Percentiles rank a stretch among this genome's conserved stretches.
These are phyloP conservation scores for Zonitis immaculata DNA, from an alignment of 2,888 invertebrate genomes.

Conservation along the genomic window DNA sequence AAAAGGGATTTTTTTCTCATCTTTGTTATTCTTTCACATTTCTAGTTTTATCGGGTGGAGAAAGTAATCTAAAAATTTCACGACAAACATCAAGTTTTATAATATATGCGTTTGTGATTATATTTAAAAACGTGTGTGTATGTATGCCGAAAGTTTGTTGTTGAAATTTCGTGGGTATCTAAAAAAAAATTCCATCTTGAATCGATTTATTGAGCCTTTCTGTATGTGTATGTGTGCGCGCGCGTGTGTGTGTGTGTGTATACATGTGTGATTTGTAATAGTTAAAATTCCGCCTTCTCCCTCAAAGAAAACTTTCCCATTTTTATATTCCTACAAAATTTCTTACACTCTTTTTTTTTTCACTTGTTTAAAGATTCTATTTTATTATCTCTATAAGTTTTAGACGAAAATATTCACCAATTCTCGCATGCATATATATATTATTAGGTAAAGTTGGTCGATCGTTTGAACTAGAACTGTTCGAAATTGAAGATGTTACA, in stretches of 20 bases:
- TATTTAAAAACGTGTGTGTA: too few relatives aligned
- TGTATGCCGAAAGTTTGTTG: neutral
- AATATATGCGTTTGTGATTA: neutral
- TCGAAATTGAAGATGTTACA: neutral
- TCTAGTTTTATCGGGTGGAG: too few relatives aligned
- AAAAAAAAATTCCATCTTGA: neutral
- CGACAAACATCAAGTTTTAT: neutral
- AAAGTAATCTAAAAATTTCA: neutral
- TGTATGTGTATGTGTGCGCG: neutral
- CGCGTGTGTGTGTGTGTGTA: too few relatives aligned
- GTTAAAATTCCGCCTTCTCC: too few relatives aligned
- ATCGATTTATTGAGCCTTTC: neutral
- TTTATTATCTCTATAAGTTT: neutral
- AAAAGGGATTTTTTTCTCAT: too few relatives aligned
- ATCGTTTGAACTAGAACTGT: neutral
- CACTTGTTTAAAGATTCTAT: neutral
- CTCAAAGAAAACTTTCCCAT: too few relatives aligned
- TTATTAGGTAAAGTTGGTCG: neutral
- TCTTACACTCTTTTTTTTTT: too few relatives aligned
- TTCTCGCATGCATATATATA: neutral
- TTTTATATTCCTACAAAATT: too few relatives aligned
- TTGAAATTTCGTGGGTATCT: neutral
- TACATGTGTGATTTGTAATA: too few relatives aligned
- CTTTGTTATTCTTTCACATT: too few relatives aligned
- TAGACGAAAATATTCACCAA: neutral